Evolutionary conservation across 2,888 invertebrate species (phyloP).

Genomic region (Lithophane semibrunnea): DNA sequence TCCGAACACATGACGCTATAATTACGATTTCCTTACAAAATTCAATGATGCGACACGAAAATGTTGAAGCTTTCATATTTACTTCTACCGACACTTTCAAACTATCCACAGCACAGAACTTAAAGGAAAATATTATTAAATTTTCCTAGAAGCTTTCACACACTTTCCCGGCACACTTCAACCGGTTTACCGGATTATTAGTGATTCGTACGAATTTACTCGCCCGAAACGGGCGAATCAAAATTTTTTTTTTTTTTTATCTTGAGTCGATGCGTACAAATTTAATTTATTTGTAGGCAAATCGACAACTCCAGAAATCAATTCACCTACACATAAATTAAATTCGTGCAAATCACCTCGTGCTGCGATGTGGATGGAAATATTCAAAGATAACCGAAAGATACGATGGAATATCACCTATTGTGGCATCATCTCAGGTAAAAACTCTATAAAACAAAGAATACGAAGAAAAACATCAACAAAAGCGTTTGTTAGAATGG

Average conservation of each 20-base stretch:
- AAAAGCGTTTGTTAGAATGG: background rate
- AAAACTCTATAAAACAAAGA: background rate
- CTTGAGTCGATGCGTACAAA: too few relatives aligned
- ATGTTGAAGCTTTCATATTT: background rate
- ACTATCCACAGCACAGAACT: too few relatives aligned
- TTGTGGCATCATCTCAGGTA: background rate
- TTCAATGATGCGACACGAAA: background rate
- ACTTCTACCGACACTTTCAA: too few relatives aligned
- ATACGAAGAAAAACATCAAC: slow-evolving; percentile 5
- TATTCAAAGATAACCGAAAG: background rate
- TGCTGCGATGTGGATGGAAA: background rate
- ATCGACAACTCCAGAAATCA: too few relatives aligned
- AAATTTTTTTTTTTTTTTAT: too few relatives aligned
- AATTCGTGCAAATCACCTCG: too few relatives aligned
- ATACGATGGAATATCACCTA: background rate
- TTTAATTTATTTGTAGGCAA: too few relatives aligned
- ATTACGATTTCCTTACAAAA: background rate
- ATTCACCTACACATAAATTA: too few relatives aligned
- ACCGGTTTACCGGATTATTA: background rate
- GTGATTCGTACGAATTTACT: too few relatives aligned
- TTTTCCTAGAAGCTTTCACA: background rate
- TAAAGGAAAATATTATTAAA: too few relatives aligned
- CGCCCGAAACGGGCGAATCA: too few relatives aligned
- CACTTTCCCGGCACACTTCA: background rate
- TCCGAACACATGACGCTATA: background rate